These are phyloP conservation scores for Loripinus fragilis DNA, from an alignment of 2,888 invertebrate species.

Conservation along the genomic window DNA sequence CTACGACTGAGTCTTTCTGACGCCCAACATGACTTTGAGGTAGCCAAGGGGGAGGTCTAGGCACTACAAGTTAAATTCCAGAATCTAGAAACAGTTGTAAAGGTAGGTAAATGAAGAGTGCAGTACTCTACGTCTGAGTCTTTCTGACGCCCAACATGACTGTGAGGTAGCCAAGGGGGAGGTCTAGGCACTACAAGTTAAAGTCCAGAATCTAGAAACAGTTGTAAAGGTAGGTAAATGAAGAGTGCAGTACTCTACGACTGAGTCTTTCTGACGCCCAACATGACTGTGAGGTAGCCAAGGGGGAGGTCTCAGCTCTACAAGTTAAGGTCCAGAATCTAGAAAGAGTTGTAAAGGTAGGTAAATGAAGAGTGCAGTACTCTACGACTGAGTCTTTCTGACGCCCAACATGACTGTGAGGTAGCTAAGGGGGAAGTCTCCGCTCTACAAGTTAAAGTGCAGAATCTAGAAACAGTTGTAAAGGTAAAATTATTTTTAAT, in stretches of 20 bases:
- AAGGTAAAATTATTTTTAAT: no score
- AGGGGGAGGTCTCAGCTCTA: conserved; percentile 80
- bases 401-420: conserved; percentile 79
- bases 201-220: conserved; percentile 83
- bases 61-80: conserved; percentile 81
- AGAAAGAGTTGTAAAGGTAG: conserved; percentile 84
- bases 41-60: conserved; percentile 81
- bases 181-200: conserved; percentile 79
- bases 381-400: conserved; percentile 71
- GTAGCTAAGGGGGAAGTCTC: conserved; percentile 81
- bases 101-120: conserved; percentile 83
- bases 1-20: conserved; percentile 73
- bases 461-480: conserved; percentile 84
- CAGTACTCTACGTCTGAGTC: conserved; percentile 72
- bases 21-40: conserved; percentile 79
- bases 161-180: conserved; percentile 81
- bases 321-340: conserved; percentile 83
- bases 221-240: conserved; percentile 82
- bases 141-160: conserved; percentile 75
- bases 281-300: conserved; percentile 80
- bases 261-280: conserved; percentile 71
- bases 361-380: conserved; percentile 81
- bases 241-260: conserved; percentile 80
- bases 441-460: conserved; percentile 81
- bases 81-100: conserved; percentile 84